Evolutionary conservation across 2,797 vertebrate genomes (phyloP).

Genomic region (Rhinella marina): DNA sequence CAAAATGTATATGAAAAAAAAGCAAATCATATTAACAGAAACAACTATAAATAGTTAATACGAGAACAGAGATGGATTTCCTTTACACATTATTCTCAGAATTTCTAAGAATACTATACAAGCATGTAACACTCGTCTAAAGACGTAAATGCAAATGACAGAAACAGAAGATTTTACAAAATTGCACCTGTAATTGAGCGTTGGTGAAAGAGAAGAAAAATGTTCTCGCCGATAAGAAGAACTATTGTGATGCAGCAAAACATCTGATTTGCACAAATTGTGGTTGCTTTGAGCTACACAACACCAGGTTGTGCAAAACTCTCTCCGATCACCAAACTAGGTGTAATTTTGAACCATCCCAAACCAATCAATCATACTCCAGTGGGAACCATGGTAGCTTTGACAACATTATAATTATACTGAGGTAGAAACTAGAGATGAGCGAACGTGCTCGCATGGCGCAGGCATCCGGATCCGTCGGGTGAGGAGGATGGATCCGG

Average conservation of each 20-base stretch:
- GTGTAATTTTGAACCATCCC: too few species aligned
- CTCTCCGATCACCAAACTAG: too few species aligned
- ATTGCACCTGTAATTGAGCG: not conserved
- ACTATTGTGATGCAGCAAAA: not conserved
- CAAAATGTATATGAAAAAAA: not conserved
- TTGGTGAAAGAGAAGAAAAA: not conserved
- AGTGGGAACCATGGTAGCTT: too few species aligned
- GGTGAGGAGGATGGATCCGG: too few species aligned
- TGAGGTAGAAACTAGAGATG: too few species aligned
- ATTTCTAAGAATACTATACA: not conserved
- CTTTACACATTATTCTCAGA: not conserved
- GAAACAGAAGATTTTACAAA: not conserved
- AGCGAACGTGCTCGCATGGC: too few species aligned
- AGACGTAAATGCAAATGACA: not conserved
- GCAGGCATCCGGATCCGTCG: too few species aligned
- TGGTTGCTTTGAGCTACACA: too few species aligned
- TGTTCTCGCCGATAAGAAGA: not conserved
- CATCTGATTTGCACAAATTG: not conserved
- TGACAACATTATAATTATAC: too few species aligned
- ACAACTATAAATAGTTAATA: not conserved
- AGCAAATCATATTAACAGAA: not conserved
- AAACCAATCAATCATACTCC: too few species aligned
- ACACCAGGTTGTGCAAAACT: too few species aligned
- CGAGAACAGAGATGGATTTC: not conserved
- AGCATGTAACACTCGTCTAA: not conserved